phyloP scores from a whole-genome alignment of 2,113 vertebrate genomes.

The Chloebia gouldiae region DNA sequence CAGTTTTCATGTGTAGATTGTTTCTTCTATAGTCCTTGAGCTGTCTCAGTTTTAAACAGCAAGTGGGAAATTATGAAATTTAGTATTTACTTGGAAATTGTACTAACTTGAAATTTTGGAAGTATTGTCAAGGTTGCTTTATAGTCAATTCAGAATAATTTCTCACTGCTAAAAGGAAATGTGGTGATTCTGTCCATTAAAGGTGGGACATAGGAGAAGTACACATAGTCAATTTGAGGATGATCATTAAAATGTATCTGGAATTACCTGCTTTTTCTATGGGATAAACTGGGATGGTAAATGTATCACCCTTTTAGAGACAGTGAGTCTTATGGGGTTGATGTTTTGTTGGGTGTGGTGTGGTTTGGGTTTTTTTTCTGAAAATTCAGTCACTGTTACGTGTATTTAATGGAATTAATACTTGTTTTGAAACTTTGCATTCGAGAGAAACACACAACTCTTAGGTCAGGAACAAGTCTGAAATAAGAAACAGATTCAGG shows the following conservation, averaged over 20 bases:
- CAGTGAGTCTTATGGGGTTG: accelerated
- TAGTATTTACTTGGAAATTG: neutral
- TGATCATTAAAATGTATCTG: neutral
- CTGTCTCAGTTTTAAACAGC: neutral
- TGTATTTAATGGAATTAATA: neutral
- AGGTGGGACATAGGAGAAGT: neutral
- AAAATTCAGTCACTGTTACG: neutral
- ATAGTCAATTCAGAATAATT: neutral
- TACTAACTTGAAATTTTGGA: neutral
- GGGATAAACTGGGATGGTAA: neutral
- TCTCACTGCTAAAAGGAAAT: neutral
- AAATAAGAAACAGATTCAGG: neutral
- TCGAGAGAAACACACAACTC: neutral
- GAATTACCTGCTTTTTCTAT: neutral
- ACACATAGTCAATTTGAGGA: neutral
- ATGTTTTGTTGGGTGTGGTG: neutral
- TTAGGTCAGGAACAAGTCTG: neutral
- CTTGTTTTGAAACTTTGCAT: neutral
- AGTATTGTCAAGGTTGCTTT: neutral
- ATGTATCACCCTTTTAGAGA: neutral
- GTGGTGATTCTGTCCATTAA: neutral
- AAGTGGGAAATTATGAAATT: accelerated
- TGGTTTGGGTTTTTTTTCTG: neutral
- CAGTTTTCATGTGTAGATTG: neutral
- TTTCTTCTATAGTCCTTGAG: neutral